These are phyloP conservation scores for Neoscelio sp. DNA, from an alignment of 2,888 invertebrate species.

Conservation along the genomic window DNA sequence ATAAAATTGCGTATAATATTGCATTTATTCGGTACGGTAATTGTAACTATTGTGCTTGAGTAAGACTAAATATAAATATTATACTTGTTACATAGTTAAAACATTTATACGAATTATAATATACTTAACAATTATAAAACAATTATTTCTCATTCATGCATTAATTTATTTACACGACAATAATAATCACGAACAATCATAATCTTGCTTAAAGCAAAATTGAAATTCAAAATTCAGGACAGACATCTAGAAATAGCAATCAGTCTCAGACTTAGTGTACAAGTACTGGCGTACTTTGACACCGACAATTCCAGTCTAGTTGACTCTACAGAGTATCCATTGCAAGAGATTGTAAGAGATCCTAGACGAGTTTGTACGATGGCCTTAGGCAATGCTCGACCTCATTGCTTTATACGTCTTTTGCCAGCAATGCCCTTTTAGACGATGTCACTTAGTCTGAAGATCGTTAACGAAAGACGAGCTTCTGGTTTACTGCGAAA, in stretches of 20 bases:
- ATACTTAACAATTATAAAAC: too few species aligned
- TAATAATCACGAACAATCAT: background rate
- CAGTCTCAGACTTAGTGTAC: slow-evolving; percentile 41
- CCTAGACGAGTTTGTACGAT: slow-evolving; percentile 59
- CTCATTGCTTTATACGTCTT: slow-evolving; percentile 67
- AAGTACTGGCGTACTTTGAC: slow-evolving; percentile 49
- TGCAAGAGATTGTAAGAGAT: slow-evolving; percentile 65
- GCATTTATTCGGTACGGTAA: too few species aligned
- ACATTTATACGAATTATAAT: too few species aligned
- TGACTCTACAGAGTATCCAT: slow-evolving; percentile 67
- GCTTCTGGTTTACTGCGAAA: slow-evolving; percentile 54
- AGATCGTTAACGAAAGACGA: slow-evolving; percentile 64
- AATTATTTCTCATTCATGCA: too few species aligned
- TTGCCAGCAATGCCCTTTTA: slow-evolving; percentile 64
- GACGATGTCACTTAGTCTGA: slow-evolving; percentile 62
- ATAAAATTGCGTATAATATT: too few species aligned
- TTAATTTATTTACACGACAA: background rate
- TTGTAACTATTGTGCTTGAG: too few species aligned
- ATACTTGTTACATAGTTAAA: too few species aligned
- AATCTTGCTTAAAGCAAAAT: slow-evolving; percentile 19
- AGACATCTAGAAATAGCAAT: slow-evolving; percentile 39
- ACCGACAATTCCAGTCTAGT: slow-evolving; percentile 61
- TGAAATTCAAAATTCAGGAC: slow-evolving; percentile 25
- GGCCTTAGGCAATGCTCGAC: slow-evolving; percentile 67
- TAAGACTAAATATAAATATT: too few species aligned